Percentiles rank a stretch among this genome's conserved stretches.
phyloP scores from a whole-genome alignment of 2,888 invertebrate genomes.

The Notocelia uddmanniana region DNA sequence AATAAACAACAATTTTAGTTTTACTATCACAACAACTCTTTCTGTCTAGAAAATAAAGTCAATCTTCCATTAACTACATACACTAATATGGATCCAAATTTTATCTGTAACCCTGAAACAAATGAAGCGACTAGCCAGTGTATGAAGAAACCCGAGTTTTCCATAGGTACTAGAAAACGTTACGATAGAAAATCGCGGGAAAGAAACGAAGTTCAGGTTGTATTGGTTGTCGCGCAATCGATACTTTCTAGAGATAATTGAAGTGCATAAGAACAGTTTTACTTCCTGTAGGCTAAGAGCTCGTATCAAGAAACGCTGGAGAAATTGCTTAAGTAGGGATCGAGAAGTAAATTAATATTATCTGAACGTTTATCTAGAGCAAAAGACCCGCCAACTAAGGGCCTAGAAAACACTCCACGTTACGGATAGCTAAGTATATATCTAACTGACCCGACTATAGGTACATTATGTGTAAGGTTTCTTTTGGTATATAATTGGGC shows the following conservation, averaged over 20 bases:
- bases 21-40: slow-evolving; percentile 20
- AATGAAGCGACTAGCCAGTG: slow-evolving; percentile 19
- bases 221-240: slow-evolving; percentile 33
- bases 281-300: slow-evolving; percentile 37
- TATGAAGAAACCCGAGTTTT: slow-evolving; percentile 15
- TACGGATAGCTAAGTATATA: too few relatives aligned
- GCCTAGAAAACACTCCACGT: background rate
- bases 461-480: too few relatives aligned
- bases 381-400: background rate
- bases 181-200: slow-evolving; percentile 1
- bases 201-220: slow-evolving; percentile 19
- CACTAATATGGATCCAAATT: background rate
- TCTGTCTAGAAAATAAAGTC: background rate
- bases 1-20: background rate
- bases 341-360: background rate
- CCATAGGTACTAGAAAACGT: slow-evolving; percentile 1
- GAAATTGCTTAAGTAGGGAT: background rate
- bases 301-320: background rate
- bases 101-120: slow-evolving; percentile 32
- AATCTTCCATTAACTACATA: background rate
- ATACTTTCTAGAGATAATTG: slow-evolving; percentile 41
- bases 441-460: too few relatives aligned
- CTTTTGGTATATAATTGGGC: too few relatives aligned
- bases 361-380: background rate
- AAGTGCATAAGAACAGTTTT: slow-evolving; percentile 24